Conservation (phyloP, 1,140 invertebrate species). For the Drosophila cardini region DNA sequence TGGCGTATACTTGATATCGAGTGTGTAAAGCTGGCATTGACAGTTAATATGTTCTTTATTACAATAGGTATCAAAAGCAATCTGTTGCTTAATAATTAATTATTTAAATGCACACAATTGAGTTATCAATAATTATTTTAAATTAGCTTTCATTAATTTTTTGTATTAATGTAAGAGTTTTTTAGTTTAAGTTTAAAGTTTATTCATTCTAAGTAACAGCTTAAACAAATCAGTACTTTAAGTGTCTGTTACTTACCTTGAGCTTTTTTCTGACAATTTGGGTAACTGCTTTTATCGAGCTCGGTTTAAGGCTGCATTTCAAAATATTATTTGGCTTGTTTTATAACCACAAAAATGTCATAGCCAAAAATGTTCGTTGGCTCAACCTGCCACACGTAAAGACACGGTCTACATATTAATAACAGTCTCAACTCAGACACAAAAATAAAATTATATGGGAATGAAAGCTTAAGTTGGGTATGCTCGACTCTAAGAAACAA, state of each 20-base stretch:
- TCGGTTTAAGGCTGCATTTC: constrained; percentile 31
- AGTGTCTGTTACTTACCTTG: background rate
- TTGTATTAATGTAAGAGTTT: too few relatives aligned
- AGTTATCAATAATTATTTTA: too few relatives aligned
- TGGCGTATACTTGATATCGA: constrained; percentile 43
- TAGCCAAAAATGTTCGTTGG: constrained; percentile 58
- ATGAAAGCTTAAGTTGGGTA: too few relatives aligned
- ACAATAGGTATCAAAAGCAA: constrained; percentile 6
- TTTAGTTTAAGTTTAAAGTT: too few relatives aligned
- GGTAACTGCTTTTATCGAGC: constrained; percentile 11
- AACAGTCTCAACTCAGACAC: constrained; percentile 41
- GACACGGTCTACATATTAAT: constrained; percentile 74
- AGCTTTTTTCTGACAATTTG: constrained; percentile 1
- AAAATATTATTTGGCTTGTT: constrained; percentile 46
- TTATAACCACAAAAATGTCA: constrained; percentile 39
- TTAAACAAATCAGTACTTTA: constrained; percentile 15
- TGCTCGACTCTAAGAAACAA: too few relatives aligned
- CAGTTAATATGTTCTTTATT: constrained; percentile 19
- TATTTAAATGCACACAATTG: background rate
- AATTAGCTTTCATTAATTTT: too few relatives aligned
- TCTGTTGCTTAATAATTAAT: constrained; percentile 25
- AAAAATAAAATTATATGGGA: constrained; percentile 2
- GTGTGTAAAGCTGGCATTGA: constrained; percentile 16
- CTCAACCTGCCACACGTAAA: constrained; percentile 39
- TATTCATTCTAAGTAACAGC: constrained; percentile 7